phyloP scores from a whole-genome alignment of 37 sponge, comb jelly and placozoan genomes.

The Oopsacas minuta region DNA sequence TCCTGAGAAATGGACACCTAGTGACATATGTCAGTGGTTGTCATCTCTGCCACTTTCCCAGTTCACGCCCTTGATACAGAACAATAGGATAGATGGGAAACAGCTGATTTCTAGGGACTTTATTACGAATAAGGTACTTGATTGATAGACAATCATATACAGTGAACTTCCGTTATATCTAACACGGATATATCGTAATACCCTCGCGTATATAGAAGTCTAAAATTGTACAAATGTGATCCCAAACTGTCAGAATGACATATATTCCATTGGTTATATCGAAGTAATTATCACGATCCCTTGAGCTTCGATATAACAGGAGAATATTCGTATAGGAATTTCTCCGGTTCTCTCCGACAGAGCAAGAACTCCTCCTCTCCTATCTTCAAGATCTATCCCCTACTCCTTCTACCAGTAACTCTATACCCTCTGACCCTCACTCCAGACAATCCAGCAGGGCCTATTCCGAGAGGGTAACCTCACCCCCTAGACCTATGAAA shows the following conservation, averaged over 20 bases:
- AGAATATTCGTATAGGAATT: background rate
- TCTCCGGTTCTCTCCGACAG: background rate
- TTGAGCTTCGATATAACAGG: too few relatives aligned
- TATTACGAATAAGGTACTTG: background rate
- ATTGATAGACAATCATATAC: too few relatives aligned
- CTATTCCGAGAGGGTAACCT: background rate
- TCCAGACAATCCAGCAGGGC: background rate
- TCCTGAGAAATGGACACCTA: background rate
- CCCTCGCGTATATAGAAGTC: too few relatives aligned
- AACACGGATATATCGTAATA: too few relatives aligned
- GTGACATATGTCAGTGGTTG: background rate
- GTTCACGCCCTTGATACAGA: background rate
- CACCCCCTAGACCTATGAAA: background rate
- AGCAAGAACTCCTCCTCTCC: background rate
- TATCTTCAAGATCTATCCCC: background rate
- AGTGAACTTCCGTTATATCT: too few relatives aligned
- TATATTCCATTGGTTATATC: too few relatives aligned
- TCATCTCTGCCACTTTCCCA: background rate
- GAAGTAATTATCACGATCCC: too few relatives aligned
- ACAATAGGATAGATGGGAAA: conserved; percentile 14
- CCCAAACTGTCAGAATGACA: too few relatives aligned
- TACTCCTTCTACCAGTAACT: background rate
- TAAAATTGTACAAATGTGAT: too few relatives aligned
- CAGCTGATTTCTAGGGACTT: background rate
- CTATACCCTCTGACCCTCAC: background rate